Evolutionary conservation across 2,113 vertebrate species (phyloP).

Genomic region (Pterophyllum scalare): DNA sequence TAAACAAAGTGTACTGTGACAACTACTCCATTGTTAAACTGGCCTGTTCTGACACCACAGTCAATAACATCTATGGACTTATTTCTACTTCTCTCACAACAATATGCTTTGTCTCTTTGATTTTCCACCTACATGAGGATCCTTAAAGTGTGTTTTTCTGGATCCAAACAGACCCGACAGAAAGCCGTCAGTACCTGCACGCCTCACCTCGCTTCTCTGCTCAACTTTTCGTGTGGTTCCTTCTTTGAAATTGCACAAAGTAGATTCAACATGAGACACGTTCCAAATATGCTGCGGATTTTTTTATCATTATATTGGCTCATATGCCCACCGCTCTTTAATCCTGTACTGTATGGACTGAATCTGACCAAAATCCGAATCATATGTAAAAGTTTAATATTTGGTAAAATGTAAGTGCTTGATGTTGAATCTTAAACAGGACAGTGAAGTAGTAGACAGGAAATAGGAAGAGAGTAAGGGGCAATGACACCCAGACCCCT

Average conservation of each 20-base stretch:
- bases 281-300: constrained; percentile 16
- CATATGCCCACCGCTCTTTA: constrained; percentile 49
- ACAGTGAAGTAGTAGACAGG: not conserved
- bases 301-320: constrained; percentile 60
- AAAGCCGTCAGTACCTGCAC: constrained; percentile 35
- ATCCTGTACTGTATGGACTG: constrained; percentile 63
- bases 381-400: constrained; percentile 13
- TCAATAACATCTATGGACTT: constrained; percentile 15
- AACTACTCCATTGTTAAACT: constrained; percentile 62
- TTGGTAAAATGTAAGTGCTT: not conserved
- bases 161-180: not conserved
- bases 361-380: constrained; percentile 45
- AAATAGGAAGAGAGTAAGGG: not conserved
- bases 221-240: constrained; percentile 3
- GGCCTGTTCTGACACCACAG: constrained; percentile 53
- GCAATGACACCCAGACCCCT: too few species aligned
- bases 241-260: not conserved
- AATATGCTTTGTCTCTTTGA: fast-evolving
- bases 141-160: not conserved
- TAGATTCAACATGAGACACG: not conserved
- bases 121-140: constrained; percentile 1
- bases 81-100: not conserved
- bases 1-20: constrained; percentile 63
- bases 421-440: not conserved
- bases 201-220: constrained; percentile 35